A percentile compares a stretch with the other conserved stretches of the same genome.
These are phyloP conservation scores for Bothrops alternatus DNA, from an alignment of 2,797 vertebrate genomes.

Conservation along the genomic window DNA sequence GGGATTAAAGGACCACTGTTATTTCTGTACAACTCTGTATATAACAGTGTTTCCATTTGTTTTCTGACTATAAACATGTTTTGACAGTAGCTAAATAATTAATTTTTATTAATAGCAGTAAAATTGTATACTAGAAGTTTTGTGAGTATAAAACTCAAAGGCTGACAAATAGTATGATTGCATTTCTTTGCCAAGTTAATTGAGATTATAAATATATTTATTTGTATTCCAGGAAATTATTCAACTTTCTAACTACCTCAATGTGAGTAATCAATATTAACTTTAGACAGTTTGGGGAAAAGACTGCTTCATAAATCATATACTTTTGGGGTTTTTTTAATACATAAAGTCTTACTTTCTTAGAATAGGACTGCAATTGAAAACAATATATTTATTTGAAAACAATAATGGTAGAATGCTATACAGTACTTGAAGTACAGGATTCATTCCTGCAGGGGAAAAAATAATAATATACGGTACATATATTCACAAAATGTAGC, in stretches of 20 bases:
- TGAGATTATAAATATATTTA: not conserved
- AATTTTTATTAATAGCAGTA: not conserved
- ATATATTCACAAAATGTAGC: not conserved
- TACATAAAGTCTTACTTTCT: not conserved
- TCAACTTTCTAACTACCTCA: constrained; percentile 77
- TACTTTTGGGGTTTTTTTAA: not conserved
- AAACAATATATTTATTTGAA: not conserved
- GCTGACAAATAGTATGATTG: not conserved
- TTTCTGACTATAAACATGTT: not conserved
- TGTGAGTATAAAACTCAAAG: not conserved
- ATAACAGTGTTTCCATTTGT: not conserved
- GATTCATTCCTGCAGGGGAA: not conserved
- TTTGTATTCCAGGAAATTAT: constrained; percentile 73
- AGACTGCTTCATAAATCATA: not conserved
- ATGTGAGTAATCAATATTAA: constrained; percentile 59
- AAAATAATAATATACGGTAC: not conserved
- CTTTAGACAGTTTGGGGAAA: not conserved
- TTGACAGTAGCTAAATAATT: not conserved
- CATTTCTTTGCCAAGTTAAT: not conserved
- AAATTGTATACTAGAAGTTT: not conserved
- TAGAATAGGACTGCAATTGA: not conserved
- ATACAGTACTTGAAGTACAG: not conserved
- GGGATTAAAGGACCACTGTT: not conserved
- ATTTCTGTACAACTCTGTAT: not conserved
- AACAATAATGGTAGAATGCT: not conserved